Evolutionary conservation across 2,113 vertebrate genomes (phyloP).

Genomic region (Xyrauchen texanus): DNA sequence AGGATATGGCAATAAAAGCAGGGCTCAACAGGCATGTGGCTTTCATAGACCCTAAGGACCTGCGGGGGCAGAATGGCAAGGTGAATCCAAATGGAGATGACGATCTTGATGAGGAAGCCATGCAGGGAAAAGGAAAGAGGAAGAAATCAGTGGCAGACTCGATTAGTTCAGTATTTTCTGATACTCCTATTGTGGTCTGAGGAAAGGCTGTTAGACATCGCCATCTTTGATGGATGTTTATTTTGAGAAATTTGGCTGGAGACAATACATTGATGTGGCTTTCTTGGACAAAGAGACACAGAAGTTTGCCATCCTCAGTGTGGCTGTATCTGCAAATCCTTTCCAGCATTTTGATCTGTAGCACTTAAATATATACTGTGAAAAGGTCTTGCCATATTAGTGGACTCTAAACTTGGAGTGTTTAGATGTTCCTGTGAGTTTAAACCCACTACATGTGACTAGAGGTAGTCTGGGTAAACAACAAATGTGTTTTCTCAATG

Average conservation of each 20-base stretch:
- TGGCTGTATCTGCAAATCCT: constrained; percentile 60
- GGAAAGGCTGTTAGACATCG: constrained; percentile 28
- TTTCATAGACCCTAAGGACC: constrained; percentile 81
- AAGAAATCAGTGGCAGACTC: constrained; percentile 95
- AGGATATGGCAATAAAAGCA: constrained; percentile 72
- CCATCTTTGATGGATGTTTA: constrained; percentile 47
- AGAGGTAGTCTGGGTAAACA: constrained; percentile 1
- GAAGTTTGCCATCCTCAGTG: constrained; percentile 38
- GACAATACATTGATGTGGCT: constrained; percentile 57
- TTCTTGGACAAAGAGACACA: constrained; percentile 56
- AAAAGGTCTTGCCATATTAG: constrained; percentile 64
- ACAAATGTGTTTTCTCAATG: neutral
- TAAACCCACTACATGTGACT: constrained; percentile 8
- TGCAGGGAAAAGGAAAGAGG: constrained; percentile 79
- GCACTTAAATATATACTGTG: constrained; percentile 83
- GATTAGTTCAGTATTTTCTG: constrained; percentile 94
- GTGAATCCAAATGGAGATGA: constrained; percentile 81
- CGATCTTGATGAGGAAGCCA: constrained; percentile 67
- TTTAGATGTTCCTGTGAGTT: constrained; percentile 29
- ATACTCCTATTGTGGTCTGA: constrained; percentile 97
- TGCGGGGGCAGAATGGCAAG: constrained; percentile 88
- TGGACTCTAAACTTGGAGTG: constrained; percentile 47
- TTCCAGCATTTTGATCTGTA: constrained; percentile 81
- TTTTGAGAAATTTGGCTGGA: no score
- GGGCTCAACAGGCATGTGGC: constrained; percentile 78